Conservation (phyloP, 2,797 vertebrate species). For the Hypotaenidia okinawae region DNA sequence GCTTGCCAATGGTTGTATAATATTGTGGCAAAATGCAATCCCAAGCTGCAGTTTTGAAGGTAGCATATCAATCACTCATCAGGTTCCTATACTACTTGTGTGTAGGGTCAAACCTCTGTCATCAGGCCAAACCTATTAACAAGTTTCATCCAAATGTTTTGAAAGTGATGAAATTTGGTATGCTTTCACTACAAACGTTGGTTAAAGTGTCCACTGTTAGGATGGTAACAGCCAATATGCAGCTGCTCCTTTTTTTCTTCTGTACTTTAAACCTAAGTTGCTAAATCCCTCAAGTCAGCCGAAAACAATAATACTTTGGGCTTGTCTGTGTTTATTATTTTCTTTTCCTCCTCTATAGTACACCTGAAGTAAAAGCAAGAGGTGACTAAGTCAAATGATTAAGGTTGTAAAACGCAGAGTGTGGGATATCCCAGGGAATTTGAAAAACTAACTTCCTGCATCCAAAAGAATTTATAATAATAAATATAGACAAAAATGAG, state of each 20-base stretch:
- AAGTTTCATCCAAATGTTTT: conserved; percentile 13
- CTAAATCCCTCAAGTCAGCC: background rate
- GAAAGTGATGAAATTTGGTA: background rate
- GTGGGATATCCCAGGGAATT: background rate
- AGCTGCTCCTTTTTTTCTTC: background rate
- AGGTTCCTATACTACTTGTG: background rate
- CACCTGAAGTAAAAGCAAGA: background rate
- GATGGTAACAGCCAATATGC: background rate
- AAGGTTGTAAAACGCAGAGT: background rate
- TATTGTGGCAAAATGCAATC: conserved; percentile 11
- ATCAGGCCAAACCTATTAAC: conserved; percentile 3
- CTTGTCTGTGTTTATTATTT: background rate
- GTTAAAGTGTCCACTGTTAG: background rate
- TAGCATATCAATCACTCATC: background rate
- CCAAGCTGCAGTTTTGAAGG: background rate
- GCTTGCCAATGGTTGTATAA: conserved; percentile 20
- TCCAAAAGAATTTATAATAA: background rate
- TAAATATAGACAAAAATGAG: background rate
- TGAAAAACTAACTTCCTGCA: background rate
- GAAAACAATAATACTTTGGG: background rate
- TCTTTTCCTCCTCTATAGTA: background rate
- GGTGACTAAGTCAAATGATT: background rate
- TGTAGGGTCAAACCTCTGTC: conserved; percentile 17
- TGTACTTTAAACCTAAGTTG: background rate
- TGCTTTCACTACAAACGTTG: conserved; percentile 3